These are phyloP conservation scores for Rhaphigaster nebulosa DNA, from an alignment of 2,888 invertebrate species.

Conservation along the genomic window DNA sequence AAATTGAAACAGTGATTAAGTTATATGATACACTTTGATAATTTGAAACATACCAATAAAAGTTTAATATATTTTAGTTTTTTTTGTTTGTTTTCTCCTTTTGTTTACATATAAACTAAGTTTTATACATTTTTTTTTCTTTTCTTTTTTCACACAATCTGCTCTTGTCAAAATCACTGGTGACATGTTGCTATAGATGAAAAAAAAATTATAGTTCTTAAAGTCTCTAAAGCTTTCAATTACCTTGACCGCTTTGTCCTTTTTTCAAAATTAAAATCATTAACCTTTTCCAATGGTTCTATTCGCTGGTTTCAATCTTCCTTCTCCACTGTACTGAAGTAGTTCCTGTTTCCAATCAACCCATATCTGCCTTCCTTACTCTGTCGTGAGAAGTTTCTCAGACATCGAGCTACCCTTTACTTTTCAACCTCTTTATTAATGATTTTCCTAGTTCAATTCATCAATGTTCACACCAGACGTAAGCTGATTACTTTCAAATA, in stretches of 20 bases:
- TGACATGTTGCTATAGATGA: background rate
- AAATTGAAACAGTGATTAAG: conserved; percentile 70
- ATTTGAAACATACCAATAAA: conserved; percentile 10
- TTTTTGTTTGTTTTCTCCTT: background rate
- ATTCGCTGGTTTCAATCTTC: too few species aligned
- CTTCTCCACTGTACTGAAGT: too few species aligned
- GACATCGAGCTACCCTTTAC: too few species aligned
- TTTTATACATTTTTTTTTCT: background rate
- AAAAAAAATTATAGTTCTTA: background rate
- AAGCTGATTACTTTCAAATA: too few species aligned
- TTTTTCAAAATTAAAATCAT: background rate
- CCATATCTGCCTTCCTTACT: background rate
- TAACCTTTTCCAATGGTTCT: background rate
- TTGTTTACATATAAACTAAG: background rate
- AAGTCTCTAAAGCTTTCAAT: background rate
- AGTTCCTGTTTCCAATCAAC: background rate
- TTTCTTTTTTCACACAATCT: background rate
- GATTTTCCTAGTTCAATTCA: too few species aligned
- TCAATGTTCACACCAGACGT: too few species aligned
- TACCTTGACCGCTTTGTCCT: background rate
- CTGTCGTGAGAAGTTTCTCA: background rate
- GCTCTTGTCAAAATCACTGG: background rate
- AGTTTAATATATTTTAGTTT: background rate
- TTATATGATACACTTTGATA: conserved; percentile 68
- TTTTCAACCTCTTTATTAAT: too few species aligned